These are phyloP conservation scores for Anarrhichthys ocellatus DNA, from an alignment of 2,113 vertebrate genomes.

Conservation along the genomic window DNA sequence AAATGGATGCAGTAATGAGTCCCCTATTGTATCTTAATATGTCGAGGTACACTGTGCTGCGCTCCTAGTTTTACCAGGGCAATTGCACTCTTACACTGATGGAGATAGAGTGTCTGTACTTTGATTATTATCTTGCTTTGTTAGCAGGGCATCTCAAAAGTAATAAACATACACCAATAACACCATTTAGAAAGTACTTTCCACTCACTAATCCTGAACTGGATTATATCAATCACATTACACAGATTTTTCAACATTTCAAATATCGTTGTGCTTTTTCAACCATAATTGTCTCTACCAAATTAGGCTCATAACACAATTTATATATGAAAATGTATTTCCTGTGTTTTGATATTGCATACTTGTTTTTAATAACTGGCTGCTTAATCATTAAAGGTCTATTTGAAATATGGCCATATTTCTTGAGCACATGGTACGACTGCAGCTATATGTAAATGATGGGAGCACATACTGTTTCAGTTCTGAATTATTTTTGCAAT, in stretches of 20 bases:
- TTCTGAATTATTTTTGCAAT: not conserved
- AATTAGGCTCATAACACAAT: not conserved
- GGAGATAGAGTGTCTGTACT: not conserved
- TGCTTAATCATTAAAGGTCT: not conserved
- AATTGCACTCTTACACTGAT: conserved; percentile 2
- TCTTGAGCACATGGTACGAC: not conserved
- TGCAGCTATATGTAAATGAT: conserved; percentile 7
- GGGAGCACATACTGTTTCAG: not conserved
- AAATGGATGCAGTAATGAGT: conserved; percentile 69
- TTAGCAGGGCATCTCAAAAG: conserved; percentile 3
- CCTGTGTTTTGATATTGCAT: not conserved
- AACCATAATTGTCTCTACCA: not conserved
- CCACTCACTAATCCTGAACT: not conserved
- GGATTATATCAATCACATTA: not conserved
- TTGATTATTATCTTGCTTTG: not conserved
- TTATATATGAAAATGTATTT: not conserved
- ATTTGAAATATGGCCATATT: not conserved
- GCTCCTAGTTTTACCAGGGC: conserved; percentile 12
- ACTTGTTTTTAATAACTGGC: not conserved
- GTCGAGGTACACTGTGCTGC: conserved; percentile 11
- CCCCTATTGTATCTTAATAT: conserved; percentile 67
- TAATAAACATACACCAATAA: not conserved
- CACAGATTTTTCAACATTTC: not conserved
- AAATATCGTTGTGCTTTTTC: not conserved
- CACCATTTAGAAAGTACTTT: not conserved